Evolutionary conservation across 1,140 invertebrate genomes (phyloP).

Genomic region (Bombyx mandarina): DNA sequence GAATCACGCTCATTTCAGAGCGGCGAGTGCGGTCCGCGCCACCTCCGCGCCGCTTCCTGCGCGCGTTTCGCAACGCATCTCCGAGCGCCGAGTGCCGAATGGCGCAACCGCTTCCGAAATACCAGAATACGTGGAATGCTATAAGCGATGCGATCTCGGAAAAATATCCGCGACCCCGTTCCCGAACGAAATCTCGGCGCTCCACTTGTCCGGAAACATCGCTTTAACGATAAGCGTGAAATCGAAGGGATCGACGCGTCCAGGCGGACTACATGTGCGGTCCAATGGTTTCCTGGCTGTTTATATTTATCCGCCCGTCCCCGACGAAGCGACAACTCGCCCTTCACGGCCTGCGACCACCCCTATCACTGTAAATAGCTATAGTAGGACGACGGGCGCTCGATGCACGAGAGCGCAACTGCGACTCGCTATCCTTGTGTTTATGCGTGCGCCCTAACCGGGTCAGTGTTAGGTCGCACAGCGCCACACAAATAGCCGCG

Average conservation of each 20-base stretch:
- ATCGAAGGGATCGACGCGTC: slow-evolving; percentile 32
- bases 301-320: slow-evolving; percentile 58
- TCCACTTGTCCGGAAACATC: slow-evolving; percentile 55
- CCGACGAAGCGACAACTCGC: slow-evolving; percentile 48
- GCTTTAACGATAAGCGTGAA: slow-evolving; percentile 47
- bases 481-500: slow-evolving; percentile 58
- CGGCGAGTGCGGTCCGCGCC: slow-evolving; percentile 12
- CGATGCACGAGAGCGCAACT: slow-evolving; percentile 19
- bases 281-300: slow-evolving; percentile 53
- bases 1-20: slow-evolving; percentile 23
- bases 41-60: slow-evolving; percentile 34
- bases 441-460: slow-evolving; percentile 50
- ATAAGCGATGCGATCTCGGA: slow-evolving; percentile 14
- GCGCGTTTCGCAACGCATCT: slow-evolving; percentile 37
- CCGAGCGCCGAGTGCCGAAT: slow-evolving; percentile 11
- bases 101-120: slow-evolving; percentile 46
- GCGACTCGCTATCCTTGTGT: slow-evolving; percentile 49
- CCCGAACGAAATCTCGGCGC: slow-evolving; percentile 30
- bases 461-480: slow-evolving; percentile 68
- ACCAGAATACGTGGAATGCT: slow-evolving; percentile 16
- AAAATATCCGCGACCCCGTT: slow-evolving; percentile 45
- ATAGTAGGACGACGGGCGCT: slow-evolving; percentile 16
- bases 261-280: slow-evolving; percentile 52
- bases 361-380: slow-evolving; percentile 43
- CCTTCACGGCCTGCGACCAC: slow-evolving; percentile 50